Conservation (phyloP, 2,797 vertebrate species). For the Nyctalus aviator region DNA sequence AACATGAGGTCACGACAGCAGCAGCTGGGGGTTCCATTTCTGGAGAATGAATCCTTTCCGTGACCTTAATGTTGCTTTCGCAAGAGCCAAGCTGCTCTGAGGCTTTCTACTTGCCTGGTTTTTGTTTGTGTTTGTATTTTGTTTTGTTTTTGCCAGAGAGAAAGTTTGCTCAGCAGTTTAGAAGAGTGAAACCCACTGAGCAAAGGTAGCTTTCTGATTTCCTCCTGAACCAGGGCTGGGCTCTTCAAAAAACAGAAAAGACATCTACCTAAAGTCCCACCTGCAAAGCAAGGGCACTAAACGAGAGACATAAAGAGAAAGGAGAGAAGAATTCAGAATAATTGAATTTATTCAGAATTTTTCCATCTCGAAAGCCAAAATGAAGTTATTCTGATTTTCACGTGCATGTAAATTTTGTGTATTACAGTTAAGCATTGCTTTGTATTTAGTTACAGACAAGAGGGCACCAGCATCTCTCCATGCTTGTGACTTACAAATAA, state of each 20-base stretch:
- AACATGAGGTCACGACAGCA: neutral
- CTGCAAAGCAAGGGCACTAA: neutral
- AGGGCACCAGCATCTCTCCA: neutral
- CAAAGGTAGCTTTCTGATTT: neutral
- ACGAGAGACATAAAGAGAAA: neutral
- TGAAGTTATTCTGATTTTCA: conserved; percentile 5
- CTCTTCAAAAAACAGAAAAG: neutral
- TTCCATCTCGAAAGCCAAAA: neutral
- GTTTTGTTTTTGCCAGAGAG: neutral
- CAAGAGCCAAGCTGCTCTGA: neutral
- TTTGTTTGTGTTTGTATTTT: neutral
- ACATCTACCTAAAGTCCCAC: neutral
- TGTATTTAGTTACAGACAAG: neutral
- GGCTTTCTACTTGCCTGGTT: neutral
- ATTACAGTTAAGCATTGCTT: neutral
- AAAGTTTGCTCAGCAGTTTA: neutral
- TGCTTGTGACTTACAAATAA: conserved; percentile 5
- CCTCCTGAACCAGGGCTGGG: neutral
- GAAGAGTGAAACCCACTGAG: neutral
- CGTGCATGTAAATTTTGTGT: neutral
- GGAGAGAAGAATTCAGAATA: neutral
- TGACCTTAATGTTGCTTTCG: neutral
- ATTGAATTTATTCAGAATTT: neutral
- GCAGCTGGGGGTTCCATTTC: neutral
- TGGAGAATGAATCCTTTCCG: neutral